These are phyloP conservation scores for Drosophila athabasca DNA, from an alignment of 1,140 invertebrate genomes.

Conservation along the genomic window DNA sequence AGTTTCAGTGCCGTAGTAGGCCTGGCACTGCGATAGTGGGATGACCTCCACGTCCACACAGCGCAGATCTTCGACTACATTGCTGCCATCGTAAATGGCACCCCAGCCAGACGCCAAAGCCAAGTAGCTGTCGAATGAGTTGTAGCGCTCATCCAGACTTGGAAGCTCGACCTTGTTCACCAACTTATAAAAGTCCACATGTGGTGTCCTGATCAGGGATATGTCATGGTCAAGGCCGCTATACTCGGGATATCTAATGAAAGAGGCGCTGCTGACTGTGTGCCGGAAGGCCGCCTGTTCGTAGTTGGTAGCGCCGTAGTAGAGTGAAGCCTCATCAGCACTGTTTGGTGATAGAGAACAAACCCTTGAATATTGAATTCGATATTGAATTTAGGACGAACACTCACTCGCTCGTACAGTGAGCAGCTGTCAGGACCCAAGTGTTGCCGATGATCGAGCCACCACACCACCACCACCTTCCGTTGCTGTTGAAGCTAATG, in stretches of 20 bases:
- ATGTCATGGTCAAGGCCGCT: slow-evolving; percentile 33
- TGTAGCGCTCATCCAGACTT: slow-evolving; percentile 50
- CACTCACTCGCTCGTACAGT: slow-evolving; percentile 82
- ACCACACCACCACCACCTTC: slow-evolving; percentile 85
- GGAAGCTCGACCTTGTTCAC: slow-evolving; percentile 63
- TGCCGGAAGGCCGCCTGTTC: slow-evolving; percentile 47
- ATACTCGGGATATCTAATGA: slow-evolving; percentile 43
- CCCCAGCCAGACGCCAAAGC: slow-evolving; percentile 60
- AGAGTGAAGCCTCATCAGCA: slow-evolving; percentile 51
- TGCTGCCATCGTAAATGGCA: slow-evolving; percentile 50
- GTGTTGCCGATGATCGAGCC: slow-evolving; percentile 85
- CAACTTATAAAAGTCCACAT: slow-evolving; percentile 51
- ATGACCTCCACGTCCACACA: slow-evolving; percentile 36
- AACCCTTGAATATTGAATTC: background rate
- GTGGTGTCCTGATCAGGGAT: slow-evolving; percentile 45
- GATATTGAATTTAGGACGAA: too few species aligned
- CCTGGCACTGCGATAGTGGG: slow-evolving; percentile 33
- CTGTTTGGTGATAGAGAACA: background rate
- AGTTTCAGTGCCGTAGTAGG: slow-evolving; percentile 38
- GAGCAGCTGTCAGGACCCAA: slow-evolving; percentile 86
- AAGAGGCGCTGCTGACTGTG: slow-evolving; percentile 34
- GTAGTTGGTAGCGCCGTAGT: slow-evolving; percentile 63
- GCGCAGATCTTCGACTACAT: slow-evolving; percentile 38
- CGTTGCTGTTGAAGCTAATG: slow-evolving; percentile 76
- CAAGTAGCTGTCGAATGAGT: slow-evolving; percentile 37